Percentiles rank a stretch among this genome's conserved stretches.
Conservation (phyloP, 1,140 invertebrate species). For the Drosophila pruinosa region DNA sequence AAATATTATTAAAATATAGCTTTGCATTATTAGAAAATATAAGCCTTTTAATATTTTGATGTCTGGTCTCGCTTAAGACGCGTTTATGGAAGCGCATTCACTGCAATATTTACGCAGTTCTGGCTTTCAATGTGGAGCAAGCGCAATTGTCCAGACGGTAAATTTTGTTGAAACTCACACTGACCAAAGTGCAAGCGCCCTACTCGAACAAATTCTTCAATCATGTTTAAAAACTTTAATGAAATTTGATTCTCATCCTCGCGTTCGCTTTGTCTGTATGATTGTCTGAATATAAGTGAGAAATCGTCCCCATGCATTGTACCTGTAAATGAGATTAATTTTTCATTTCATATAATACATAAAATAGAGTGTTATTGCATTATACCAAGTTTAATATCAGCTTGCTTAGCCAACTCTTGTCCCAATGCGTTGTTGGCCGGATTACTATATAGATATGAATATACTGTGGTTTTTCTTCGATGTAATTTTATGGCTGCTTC, state of each 20-base stretch:
- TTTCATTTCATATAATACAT: background rate
- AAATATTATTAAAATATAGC: background rate
- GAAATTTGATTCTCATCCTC: background rate
- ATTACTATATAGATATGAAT: conserved; percentile 45
- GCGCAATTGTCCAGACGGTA: background rate
- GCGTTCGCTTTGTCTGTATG: background rate
- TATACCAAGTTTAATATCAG: conserved; percentile 39
- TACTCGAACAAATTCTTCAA: background rate
- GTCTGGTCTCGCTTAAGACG: background rate
- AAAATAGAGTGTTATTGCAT: background rate
- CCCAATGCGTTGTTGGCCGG: conserved; percentile 14
- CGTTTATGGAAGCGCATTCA: background rate
- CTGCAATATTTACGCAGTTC: background rate
- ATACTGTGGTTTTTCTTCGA: conserved; percentile 18
- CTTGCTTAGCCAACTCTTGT: conserved; percentile 9
- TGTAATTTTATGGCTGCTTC: conserved; percentile 25
- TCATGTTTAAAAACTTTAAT: background rate
- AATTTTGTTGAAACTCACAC: background rate
- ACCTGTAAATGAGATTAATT: background rate
- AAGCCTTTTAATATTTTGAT: background rate
- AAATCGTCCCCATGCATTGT: background rate
- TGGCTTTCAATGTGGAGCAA: background rate
- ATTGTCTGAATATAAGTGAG: background rate
- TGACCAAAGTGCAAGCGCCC: background rate
- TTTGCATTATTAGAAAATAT: background rate